Base-by-base conservation (phyloP, 2,113 vertebrate genomes). In the Pycnonotus jocosus region DNA sequence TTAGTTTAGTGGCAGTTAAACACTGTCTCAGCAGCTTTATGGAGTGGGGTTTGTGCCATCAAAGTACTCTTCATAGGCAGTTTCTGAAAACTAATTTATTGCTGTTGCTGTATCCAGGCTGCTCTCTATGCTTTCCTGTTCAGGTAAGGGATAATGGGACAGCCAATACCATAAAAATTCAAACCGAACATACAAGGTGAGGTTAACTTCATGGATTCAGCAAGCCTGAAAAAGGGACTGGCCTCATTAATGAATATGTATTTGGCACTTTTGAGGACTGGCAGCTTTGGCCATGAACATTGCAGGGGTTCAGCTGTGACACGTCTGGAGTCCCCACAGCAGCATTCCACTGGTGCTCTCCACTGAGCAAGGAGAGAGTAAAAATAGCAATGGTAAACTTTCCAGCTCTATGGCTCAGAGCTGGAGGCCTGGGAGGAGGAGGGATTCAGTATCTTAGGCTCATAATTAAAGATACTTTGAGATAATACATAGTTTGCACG, bases 381-480 rank as follows among this genome's bases (percentile, higher is more conserved):
- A 93, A 94, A 95, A 86, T 84, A 90, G 92, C 82, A 24, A 4
- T 51, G 83, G 60, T 86, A 48, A 86, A 91, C 83, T 86, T 90
- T 23, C 45, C 51, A 15, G 68, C 56, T 73, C 42, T 24, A 1
- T 86, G 13, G 10, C 48, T 70, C 47, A 31, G 23, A 86, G 60
- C 71, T 81, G 70, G 33, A 93, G 58, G 45, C 74, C 2, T 4
- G 37, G 8, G 2, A 7, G 5, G 7, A 28, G 20, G 9, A 16
- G 54, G 33, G 42, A 31, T 20, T 84, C 14, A 1, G 57, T 35
- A 19, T 80, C 62, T 71, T 45, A 5, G 20, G 50, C 40, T 93
- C 16, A 22, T 82, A 91, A 70, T 92, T 86, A 71, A 54, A 64
- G 81, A 45, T 87, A 45, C 15, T 88, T 70, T 82, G 38, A 73